Percentiles rank a stretch among this genome's conserved stretches.
Conservation (phyloP, 2,113 vertebrate genomes). For the Elachura formosa region DNA sequence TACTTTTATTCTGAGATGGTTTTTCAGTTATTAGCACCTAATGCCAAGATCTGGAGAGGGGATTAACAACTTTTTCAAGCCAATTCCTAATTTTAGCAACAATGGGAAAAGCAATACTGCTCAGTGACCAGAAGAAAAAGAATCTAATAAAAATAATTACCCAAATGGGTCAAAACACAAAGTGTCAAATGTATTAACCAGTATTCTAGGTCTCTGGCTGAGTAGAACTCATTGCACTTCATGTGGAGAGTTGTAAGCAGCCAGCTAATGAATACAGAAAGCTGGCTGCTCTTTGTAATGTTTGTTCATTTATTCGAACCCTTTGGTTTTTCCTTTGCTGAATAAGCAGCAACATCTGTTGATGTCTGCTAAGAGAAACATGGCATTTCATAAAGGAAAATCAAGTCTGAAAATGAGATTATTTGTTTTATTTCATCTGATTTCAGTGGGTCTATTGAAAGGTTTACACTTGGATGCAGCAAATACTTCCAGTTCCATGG, state of each 20-base stretch:
- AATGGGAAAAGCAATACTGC: not conserved
- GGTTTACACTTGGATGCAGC: not conserved
- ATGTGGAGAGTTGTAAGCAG: not conserved
- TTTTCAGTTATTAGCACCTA: not conserved
- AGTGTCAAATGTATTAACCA: not conserved
- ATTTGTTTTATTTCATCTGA: not conserved
- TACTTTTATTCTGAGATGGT: not conserved
- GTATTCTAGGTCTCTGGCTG: not conserved
- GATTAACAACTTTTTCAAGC: not conserved
- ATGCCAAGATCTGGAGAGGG: not conserved
- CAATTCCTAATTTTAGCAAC: not conserved
- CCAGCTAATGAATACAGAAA: not conserved
- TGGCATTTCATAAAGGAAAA: not conserved
- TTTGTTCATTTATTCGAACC: not conserved
- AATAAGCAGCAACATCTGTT: not conserved
- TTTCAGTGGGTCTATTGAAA: not conserved
- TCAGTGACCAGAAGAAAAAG: not conserved
- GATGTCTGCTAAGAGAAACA: not conserved
- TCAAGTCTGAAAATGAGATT: not conserved
- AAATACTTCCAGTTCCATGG: not conserved
- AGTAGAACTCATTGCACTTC: not conserved
- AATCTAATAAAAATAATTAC: not conserved
- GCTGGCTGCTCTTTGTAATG: not conserved
- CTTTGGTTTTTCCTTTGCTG: not conserved
- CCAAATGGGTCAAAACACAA: not conserved